Evolutionary conservation across 2,888 invertebrate species (phyloP).

Genomic region (Papilio gigon): DNA sequence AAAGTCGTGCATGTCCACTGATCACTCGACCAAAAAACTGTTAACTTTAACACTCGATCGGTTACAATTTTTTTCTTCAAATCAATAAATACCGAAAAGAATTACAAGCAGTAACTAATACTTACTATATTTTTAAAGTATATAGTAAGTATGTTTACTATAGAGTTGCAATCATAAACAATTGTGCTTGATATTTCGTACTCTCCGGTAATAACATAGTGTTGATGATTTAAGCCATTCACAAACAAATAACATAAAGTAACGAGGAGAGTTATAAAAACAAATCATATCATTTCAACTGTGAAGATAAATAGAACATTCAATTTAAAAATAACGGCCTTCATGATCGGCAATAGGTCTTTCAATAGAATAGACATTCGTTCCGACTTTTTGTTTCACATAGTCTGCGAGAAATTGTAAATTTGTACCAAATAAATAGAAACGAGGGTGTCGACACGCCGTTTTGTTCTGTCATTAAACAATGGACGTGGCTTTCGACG

Average conservation of each 20-base stretch:
- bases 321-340: slow-evolving; percentile 73
- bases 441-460: slow-evolving; percentile 79
- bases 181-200: neutral
- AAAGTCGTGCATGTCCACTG: slow-evolving; percentile 80
- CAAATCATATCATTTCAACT: slow-evolving; percentile 48
- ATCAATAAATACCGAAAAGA: slow-evolving; percentile 54
- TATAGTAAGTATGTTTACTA: neutral
- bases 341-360: slow-evolving; percentile 65
- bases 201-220: neutral
- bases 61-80: slow-evolving; percentile 62
- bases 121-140: slow-evolving; percentile 18
- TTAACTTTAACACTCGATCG: slow-evolving; percentile 62
- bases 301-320: slow-evolving; percentile 56
- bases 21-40: slow-evolving; percentile 71
- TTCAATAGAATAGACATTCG: slow-evolving; percentile 66
- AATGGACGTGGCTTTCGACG: slow-evolving; percentile 65
- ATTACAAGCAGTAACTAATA: slow-evolving; percentile 25
- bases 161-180: slow-evolving; percentile 6
- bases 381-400: slow-evolving; percentile 72
- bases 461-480: slow-evolving; percentile 77
- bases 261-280: slow-evolving; percentile 38
- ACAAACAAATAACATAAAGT: slow-evolving; percentile 12
- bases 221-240: neutral
- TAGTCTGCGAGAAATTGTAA: slow-evolving; percentile 67
- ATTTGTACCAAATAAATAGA: slow-evolving; percentile 68